These are phyloP conservation scores for Triplophysa bombifrons DNA, from an alignment of 2,797 vertebrate genomes.

Conservation along the genomic window DNA sequence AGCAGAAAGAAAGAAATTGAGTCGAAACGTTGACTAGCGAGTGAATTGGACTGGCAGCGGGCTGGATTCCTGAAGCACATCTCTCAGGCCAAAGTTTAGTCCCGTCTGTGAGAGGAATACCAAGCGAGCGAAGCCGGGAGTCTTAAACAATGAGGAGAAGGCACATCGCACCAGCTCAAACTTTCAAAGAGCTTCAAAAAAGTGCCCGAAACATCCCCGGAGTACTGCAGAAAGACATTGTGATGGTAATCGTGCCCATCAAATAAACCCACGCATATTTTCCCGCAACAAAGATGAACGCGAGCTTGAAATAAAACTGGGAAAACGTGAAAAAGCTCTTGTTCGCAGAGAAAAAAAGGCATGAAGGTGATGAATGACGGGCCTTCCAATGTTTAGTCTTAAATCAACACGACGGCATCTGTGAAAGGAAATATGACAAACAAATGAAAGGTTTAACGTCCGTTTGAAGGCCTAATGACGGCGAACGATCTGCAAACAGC, in stretches of 20 bases:
- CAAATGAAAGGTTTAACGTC: slow-evolving; percentile 47
- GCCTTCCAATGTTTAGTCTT: slow-evolving; percentile 52
- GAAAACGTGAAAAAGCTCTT: slow-evolving; percentile 54
- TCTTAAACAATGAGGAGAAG: slow-evolving; percentile 69
- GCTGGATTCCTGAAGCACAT: slow-evolving; percentile 72
- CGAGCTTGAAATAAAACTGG: slow-evolving; percentile 40
- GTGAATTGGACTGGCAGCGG: slow-evolving; percentile 71
- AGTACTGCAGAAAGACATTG: slow-evolving; percentile 67
- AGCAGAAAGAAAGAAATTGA: slow-evolving; percentile 60
- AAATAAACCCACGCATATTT: slow-evolving; percentile 66
- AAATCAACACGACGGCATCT: slow-evolving; percentile 54
- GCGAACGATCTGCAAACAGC: slow-evolving; percentile 47
- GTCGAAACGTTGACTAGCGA: slow-evolving; percentile 68
- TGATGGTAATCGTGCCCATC: slow-evolving; percentile 68
- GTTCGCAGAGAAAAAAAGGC: slow-evolving; percentile 43
- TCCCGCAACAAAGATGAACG: slow-evolving; percentile 44
- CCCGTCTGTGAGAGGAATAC: slow-evolving; percentile 78
- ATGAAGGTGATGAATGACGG: slow-evolving; percentile 49
- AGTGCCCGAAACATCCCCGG: slow-evolving; percentile 67
- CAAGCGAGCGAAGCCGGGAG: slow-evolving; percentile 67
- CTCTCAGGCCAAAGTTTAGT: slow-evolving; percentile 74
- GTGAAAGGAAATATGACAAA: slow-evolving; percentile 41
- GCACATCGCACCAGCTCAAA: slow-evolving; percentile 71
- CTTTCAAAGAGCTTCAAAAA: slow-evolving; percentile 68
- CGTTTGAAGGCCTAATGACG: slow-evolving; percentile 45